Base-by-base conservation (phyloP, 2,888 invertebrate species). In the Synanthedon vespiformis region DNA sequence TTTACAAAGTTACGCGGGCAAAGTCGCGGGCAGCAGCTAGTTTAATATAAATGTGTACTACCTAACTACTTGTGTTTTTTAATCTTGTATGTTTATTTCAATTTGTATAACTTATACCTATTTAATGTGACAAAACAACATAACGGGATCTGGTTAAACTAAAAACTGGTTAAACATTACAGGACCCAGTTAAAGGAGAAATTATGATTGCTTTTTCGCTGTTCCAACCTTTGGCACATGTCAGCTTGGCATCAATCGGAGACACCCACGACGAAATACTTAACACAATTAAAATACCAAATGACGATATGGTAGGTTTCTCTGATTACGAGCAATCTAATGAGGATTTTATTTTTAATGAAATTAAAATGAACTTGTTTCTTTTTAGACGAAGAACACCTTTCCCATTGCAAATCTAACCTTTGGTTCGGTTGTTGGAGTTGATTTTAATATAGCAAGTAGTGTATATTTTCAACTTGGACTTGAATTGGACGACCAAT, bases 391-490 rank as follows among this genome's bases (percentile, higher is more conserved):
- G 0, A 77, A 73, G 59, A 58, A 58, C 52, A 75, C 73, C 0
- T 81, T 83, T 60, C 49, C 63, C 1, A 54, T 59, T 2, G 54
- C 70, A 4, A 72, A 67, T 55, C 51, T 56, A 3, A 62, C 62
- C 55, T 55, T 81, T 8, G 61, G 66, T 40, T 57, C 69, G 0
- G 57, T 84, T 2, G 67, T 81, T 54, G 87, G 89, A 40, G 89
- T 92, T 5, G 88, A 88, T 3, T 68, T 93, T 0, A 88, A 85
- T 50, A 79, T 92, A 53, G 94, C 94, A 0, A 95, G 92, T 66
- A 91, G 91, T 61, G 68, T 95, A 0, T 95, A 90, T 67, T 68
- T 93, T 0, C 88, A 89, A 52, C 49, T 81, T 1, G 71, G 77
- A 2, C 79, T 83, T 11, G 57, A 72, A 44, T 56, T 94, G 2